These are phyloP conservation scores for Takifugu bimaculatus DNA, from an alignment of 2,113 vertebrate species.

Conservation along the genomic window DNA sequence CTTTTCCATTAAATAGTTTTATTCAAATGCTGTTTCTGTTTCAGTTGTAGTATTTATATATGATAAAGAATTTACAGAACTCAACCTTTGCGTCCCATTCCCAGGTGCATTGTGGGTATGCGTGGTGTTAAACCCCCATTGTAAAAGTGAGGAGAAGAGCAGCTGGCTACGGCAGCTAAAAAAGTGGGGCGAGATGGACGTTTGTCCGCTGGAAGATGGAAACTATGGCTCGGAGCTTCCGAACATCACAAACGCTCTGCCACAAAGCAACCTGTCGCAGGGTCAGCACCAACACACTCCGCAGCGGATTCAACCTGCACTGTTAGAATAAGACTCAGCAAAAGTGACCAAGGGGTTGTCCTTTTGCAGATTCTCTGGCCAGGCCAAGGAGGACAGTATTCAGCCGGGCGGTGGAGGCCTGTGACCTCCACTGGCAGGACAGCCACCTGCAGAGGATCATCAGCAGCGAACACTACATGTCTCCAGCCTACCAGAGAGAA, in stretches of 20 bases:
- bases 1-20: too few species aligned
- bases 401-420: constrained; percentile 91
- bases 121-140: constrained; percentile 96
- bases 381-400: constrained; percentile 92
- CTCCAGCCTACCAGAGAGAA: constrained; percentile 89
- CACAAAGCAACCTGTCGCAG: constrained; percentile 87
- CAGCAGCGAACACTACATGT: constrained; percentile 91
- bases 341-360: not conserved
- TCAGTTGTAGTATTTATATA: too few species aligned
- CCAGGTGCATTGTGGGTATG: constrained; percentile 98
- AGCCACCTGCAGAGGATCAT: constrained; percentile 98
- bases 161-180: constrained; percentile 93
- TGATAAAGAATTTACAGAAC: too few species aligned
- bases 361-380: constrained; percentile 82
- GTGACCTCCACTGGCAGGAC: constrained; percentile 98
- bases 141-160: constrained; percentile 94
- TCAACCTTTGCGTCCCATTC: not conserved
- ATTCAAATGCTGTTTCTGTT: too few species aligned
- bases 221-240: constrained; percentile 96
- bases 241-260: constrained; percentile 94
- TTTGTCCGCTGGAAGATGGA: constrained; percentile 95
- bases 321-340: not conserved
- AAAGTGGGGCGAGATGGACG: constrained; percentile 94
- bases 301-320: not conserved
- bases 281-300: constrained; percentile 71